Conservation (phyloP, 2,888 invertebrate genomes). For the Nemotelus pantherinus region DNA sequence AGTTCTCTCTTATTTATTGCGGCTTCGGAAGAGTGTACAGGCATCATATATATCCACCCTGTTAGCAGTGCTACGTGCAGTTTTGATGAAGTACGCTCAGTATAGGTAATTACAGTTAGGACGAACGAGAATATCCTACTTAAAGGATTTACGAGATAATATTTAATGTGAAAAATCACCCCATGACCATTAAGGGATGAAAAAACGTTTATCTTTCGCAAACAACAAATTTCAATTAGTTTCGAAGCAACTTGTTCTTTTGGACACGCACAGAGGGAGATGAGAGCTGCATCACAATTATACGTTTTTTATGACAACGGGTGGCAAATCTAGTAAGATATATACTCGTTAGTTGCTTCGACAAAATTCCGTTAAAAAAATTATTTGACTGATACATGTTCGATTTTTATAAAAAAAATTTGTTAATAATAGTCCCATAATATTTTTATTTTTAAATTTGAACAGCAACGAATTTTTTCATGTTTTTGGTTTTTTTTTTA, state of each 20-base stretch:
- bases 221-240: slow-evolving; percentile 46
- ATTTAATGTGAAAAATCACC: slow-evolving; percentile 50
- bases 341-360: too few species aligned
- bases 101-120: slow-evolving; percentile 47
- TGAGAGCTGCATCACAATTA: too few species aligned
- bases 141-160: slow-evolving; percentile 46
- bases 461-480: too few species aligned
- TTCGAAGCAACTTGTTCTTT: neutral
- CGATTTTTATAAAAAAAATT: too few species aligned
- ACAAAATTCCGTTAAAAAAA: too few species aligned
- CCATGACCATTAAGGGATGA: slow-evolving; percentile 12
- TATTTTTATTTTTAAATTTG: too few species aligned
- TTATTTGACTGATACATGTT: too few species aligned
- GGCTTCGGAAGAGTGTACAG: neutral
- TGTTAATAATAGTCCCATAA: too few species aligned
- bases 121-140: slow-evolving; percentile 40
- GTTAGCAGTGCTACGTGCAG: slow-evolving; percentile 19
- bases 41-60: neutral
- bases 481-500: too few species aligned
- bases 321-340: too few species aligned
- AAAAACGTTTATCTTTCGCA: slow-evolving; percentile 30
- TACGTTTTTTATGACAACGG: too few species aligned
- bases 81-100: slow-evolving; percentile 18
- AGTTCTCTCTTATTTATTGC: slow-evolving; percentile 25
- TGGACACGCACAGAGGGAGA: too few species aligned